A percentile compares a stretch with the other conserved stretches of the same genome.
These are phyloP conservation scores for Sebastes diaconus DNA, from an alignment of 2,797 vertebrate genomes.

Conservation along the genomic window DNA sequence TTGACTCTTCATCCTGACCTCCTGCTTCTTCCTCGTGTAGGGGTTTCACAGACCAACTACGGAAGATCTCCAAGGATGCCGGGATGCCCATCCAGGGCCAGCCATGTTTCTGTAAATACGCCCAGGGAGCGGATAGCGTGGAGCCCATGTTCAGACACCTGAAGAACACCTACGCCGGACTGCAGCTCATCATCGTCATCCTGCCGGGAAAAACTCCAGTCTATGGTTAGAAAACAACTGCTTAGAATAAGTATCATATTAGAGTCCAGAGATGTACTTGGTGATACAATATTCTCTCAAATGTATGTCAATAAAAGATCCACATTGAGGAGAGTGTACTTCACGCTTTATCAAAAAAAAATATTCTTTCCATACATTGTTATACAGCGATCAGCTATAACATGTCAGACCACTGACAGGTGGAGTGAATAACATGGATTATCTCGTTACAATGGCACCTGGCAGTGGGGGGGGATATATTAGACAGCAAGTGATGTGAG, in stretches of 20 bases:
- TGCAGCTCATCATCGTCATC: constrained; percentile 98
- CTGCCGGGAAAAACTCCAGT: constrained; percentile 96
- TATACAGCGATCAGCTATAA: background rate
- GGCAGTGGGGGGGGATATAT: no score
- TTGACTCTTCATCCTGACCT: background rate
- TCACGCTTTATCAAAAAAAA: background rate
- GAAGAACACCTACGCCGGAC: constrained; percentile 95
- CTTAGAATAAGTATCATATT: background rate
- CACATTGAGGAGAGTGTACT: background rate
- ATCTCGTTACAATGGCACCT: no score
- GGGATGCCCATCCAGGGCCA: constrained; percentile 99
- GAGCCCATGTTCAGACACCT: constrained; percentile 99
- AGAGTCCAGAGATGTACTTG: background rate
- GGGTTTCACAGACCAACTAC: constrained; percentile 94
- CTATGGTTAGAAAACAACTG: constrained; percentile 84
- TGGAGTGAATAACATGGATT: no score
- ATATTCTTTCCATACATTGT: background rate
- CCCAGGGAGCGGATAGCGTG: constrained; percentile 97
- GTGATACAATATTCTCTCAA: no score
- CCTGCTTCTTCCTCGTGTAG: constrained; percentile 19
- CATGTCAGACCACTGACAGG: no score
- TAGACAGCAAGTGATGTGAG: no score
- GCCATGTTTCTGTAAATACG: constrained; percentile 98
- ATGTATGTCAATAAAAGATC: background rate
- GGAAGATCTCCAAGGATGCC: constrained; percentile 98